Base-by-base conservation (phyloP, 2,888 invertebrate species). In the Camponotus fellah region DNA sequence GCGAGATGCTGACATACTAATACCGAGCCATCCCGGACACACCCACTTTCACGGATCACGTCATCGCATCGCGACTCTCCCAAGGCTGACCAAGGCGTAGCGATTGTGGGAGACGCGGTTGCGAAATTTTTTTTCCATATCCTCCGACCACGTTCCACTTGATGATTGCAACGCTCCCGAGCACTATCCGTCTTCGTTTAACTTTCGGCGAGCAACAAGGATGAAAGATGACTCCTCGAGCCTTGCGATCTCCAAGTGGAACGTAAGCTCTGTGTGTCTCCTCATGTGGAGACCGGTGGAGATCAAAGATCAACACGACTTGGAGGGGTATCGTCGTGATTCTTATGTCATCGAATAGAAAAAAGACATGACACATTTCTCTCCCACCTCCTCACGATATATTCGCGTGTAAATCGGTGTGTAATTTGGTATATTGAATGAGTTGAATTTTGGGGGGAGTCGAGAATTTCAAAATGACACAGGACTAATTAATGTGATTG, bases 1-100 rank as follows among this genome's bases (percentile, higher is more conserved):
- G 26, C 26, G 26, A 26, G 26, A 26, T 26, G 2, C 26, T 26
- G 26, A 26, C 26, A 26, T 26, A 26, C 26, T 26, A 26, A 26
- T 26, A 2, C 82, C 87, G 85, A 89, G 86, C 88, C 60, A 37
- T 37, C 68, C 40, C 85, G 77, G 87, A 86, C 92, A 91, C 92
- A 91, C 92, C 92, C 90, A 91, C 88, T 89, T 91, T 90, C 89
- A 75, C 79, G 83, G 79, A 90, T 69, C 72, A 34, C 72, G 72
- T 86, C 89, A 88, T 89, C 89, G 87, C 83, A 53, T 32, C 46
- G 46, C 56, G 71, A 56, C 14, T 80, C 14, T 75, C 65, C 82
- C 84, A 89, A 89, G 85, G 89, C 75, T 26, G 26, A 2, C 37
- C 37, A 37, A 37, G 37, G 37, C 37, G 14, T 60, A 71, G 37